A percentile compares a stretch with the other conserved stretches of the same genome.
phyloP scores from a whole-genome alignment of 2,888 invertebrate genomes.

The Criorhina ranunculi region DNA sequence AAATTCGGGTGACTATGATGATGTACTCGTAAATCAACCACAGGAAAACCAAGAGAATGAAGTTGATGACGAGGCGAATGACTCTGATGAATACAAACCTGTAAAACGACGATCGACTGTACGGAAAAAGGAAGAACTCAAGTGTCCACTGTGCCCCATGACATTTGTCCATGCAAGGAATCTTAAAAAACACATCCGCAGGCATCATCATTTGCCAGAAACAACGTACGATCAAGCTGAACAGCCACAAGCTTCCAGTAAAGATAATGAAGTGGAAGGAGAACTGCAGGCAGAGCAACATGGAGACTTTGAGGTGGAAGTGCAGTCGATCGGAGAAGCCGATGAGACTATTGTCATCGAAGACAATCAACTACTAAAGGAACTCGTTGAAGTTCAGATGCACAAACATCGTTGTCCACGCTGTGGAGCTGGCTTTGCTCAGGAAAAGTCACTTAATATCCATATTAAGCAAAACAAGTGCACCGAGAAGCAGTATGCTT shows the following conservation, averaged over 20 bases:
- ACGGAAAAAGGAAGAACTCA: conserved; percentile 33
- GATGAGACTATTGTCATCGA: conserved; percentile 7
- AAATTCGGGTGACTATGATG: conserved; percentile 10
- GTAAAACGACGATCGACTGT: neutral
- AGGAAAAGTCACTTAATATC: conserved; percentile 81
- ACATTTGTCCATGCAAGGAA: conserved; percentile 84
- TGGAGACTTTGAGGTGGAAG: conserved; percentile 57
- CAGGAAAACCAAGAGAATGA: conserved; percentile 22
- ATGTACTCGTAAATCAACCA: conserved; percentile 4
- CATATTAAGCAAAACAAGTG: conserved; percentile 84
- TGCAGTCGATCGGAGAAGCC: conserved; percentile 83
- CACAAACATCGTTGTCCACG: conserved; percentile 80
- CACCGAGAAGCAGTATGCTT: conserved; percentile 84
- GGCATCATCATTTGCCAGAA: conserved; percentile 80
- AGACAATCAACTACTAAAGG: neutral
- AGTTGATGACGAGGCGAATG: conserved; percentile 9
- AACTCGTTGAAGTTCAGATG: neutral
- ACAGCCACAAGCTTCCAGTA: conserved; percentile 80
- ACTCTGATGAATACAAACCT: conserved; percentile 25
- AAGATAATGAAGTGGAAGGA: neutral
- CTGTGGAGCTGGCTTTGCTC: conserved; percentile 83
- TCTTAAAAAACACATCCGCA: conserved; percentile 82
- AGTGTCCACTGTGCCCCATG: conserved; percentile 80
- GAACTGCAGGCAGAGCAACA: neutral
- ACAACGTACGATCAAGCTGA: conserved; percentile 80